A percentile compares a stretch with the other conserved stretches of the same genome.
Conservation (phyloP, 2,888 invertebrate genomes). For the Metallyticus violacea region DNA sequence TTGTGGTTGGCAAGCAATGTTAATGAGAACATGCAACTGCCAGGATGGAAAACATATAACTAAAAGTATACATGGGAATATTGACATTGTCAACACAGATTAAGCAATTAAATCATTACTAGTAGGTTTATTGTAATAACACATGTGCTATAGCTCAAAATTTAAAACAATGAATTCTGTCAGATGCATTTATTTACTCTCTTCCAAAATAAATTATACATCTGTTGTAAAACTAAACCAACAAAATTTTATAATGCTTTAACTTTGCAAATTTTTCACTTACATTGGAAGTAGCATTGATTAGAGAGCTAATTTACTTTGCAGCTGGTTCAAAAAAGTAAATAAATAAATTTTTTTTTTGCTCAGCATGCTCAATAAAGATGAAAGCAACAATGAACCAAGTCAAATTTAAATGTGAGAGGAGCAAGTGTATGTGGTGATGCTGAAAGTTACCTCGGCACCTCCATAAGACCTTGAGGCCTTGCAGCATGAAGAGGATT, state of each 20-base stretch:
- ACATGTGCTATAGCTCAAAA: no score
- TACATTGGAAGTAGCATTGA: neutral
- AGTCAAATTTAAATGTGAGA: neutral
- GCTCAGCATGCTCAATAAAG: neutral
- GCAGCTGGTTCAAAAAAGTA: neutral
- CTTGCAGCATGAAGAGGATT: constrained; percentile 17
- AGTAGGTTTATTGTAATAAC: no score
- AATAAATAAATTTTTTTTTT: neutral
- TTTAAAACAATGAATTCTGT: no score
- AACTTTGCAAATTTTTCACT: neutral
- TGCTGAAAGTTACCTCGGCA: neutral
- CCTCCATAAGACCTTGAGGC: constrained; percentile 12
- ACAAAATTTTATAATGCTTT: neutral
- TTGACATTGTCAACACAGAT: no score
- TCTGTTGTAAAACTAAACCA: no score
- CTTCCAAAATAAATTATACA: neutral
- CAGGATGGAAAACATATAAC: no score
- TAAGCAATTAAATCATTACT: no score
- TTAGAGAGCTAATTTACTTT: neutral
- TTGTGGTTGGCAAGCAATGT: no score
- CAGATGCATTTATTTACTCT: no score
- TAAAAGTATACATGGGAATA: no score
- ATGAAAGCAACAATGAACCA: neutral
- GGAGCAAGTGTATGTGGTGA: neutral
- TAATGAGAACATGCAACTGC: no score